phyloP scores from a whole-genome alignment of 2,113 vertebrate species.

The Acrocephalus kingi region DNA sequence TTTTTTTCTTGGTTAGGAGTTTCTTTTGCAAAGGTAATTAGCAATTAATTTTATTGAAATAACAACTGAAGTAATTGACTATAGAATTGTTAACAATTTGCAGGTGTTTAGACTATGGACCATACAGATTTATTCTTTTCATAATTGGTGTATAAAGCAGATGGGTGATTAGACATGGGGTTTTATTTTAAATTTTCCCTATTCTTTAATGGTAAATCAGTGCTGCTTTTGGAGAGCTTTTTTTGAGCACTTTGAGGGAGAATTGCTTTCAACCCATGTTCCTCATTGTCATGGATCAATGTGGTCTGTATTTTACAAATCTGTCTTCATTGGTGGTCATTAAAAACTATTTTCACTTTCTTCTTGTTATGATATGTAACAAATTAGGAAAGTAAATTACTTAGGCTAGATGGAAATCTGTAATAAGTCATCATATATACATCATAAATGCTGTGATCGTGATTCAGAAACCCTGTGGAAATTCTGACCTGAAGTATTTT shows the following conservation, averaged over 20 bases:
- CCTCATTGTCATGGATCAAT: background rate
- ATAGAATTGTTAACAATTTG: background rate
- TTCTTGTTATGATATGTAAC: constrained; percentile 1
- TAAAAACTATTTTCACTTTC: constrained; percentile 28
- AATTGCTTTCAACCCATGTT: background rate
- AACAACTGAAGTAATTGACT: background rate
- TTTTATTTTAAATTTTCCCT: background rate
- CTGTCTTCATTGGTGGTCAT: background rate
- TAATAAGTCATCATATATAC: background rate
- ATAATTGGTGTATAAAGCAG: background rate
- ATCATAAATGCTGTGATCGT: background rate
- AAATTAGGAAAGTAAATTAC: constrained; percentile 11
- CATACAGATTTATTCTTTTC: background rate
- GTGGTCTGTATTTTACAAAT: background rate
- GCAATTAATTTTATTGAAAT: background rate
- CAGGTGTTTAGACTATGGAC: background rate
- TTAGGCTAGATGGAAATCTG: constrained; percentile 26
- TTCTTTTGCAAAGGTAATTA: background rate
- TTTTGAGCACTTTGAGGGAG: background rate
- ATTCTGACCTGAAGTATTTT: constrained; percentile 7
- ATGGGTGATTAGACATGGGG: background rate
- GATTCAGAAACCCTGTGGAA: constrained; percentile 24
- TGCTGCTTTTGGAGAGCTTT: background rate
- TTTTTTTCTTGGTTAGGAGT: background rate
- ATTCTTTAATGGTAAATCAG: background rate